These are phyloP conservation scores for Vidua chalybeata DNA, from an alignment of 2,113 vertebrate species.

Conservation along the genomic window DNA sequence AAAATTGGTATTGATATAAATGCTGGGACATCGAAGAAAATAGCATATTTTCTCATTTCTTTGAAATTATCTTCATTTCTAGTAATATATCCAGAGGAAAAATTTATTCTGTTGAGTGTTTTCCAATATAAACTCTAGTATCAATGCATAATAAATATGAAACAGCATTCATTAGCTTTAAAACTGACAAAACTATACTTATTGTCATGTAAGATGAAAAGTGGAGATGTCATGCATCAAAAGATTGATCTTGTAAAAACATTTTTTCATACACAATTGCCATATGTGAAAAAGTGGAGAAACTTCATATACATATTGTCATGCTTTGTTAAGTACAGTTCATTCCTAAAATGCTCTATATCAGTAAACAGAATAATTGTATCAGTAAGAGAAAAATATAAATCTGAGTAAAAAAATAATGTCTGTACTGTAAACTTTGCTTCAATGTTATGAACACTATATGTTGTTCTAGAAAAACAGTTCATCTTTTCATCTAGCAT, in stretches of 20 bases:
- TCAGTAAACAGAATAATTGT: background rate
- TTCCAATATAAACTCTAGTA: background rate
- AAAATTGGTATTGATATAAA: background rate
- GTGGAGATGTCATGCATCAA: background rate
- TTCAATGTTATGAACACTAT: background rate
- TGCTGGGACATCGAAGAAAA: background rate
- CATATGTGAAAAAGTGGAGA: background rate
- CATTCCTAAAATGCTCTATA: background rate
- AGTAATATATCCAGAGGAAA: background rate
- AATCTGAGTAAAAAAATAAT: background rate
- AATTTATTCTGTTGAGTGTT: background rate
- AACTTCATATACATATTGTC: background rate
- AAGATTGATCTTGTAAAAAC: background rate
- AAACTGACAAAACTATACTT: background rate
- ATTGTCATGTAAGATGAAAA: background rate
- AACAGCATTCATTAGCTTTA: background rate
- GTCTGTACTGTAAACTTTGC: background rate
- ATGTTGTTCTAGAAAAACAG: background rate
- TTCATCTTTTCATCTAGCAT: background rate
- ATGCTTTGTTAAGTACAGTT: background rate
- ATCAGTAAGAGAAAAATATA: background rate
- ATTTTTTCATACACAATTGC: background rate
- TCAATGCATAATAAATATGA: background rate
- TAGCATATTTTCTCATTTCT: background rate
- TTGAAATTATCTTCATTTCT: background rate